Evolutionary conservation across 2,113 vertebrate genomes (phyloP), one percentile per base, ranked within the genome.

Genomic region (Pitta sordida): DNA sequence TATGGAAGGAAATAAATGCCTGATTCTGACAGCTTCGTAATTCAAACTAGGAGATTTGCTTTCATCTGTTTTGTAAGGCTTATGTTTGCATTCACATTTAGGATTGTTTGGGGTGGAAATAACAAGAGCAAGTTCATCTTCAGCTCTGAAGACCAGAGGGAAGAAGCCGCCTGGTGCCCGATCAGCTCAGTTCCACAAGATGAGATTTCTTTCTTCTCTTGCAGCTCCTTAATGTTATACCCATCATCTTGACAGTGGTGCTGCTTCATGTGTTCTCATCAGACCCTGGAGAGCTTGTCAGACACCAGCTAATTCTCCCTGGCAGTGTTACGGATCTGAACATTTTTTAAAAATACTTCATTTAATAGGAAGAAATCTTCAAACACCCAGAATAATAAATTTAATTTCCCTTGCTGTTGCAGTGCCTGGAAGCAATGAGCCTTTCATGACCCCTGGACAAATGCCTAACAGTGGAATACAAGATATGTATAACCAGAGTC

Each of bases 391-490:
- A 93, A 67, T 90, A 87, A 88, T 68, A 83, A 83, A 55, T 95
- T 90, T 90, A 36, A 92, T 92, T 64, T 84, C 43, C 18, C 78
- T 95, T 69, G 44, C 88, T 73, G 46, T 95, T 83, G 51, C 97
- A 99, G 99, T 98, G 98, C 98, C 98, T 97, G 99, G 98, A 96
- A 98, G 98, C 43, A 97, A 94, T 24, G 99, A 99, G 92, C 97
- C 99, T 91, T 99, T 99, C 94, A 98, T 99, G 96, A 95, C 98
- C n/a, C 98, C 99, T 86, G 98, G 98, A 95, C 99, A 99, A 96
- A 98, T 99, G 97, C 97, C 99, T 78, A 97, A 98, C 76, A 98
- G 99, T 92, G 98, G 98, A 56, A 98, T 99, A 97, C 99, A 99
- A 95, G 99, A 99, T 44, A 97, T 99, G 97, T 99, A 99, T 93